phyloP scores from a whole-genome alignment of 2,113 vertebrate species.

The Anas platyrhynchos region DNA sequence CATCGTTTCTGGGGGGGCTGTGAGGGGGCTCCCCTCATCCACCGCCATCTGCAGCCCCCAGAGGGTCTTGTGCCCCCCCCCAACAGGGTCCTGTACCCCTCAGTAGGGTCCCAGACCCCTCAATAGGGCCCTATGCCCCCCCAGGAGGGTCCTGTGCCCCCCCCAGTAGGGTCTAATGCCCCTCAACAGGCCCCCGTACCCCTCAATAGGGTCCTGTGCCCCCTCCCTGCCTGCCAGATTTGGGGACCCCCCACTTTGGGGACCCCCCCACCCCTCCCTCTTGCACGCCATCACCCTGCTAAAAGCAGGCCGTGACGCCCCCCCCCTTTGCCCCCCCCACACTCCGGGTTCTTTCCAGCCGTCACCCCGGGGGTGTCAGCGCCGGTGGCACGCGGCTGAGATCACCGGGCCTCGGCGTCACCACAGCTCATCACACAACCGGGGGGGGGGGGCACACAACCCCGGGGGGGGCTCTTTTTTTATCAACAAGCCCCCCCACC shows the following conservation, averaged over 20 bases:
- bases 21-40: not conserved
- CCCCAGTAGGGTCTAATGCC: no score
- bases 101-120: no score
- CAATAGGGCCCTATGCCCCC: no score
- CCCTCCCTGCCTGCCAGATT: accelerated
- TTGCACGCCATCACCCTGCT: accelerated
- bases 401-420: accelerated
- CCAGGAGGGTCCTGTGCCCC: no score
- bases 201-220: no score
- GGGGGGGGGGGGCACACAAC: not conserved
- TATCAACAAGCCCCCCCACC: not conserved
- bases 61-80: accelerated
- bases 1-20: not conserved
- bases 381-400: not conserved
- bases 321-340: accelerated
- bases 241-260: not conserved
- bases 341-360: not conserved
- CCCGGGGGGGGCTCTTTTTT: no score
- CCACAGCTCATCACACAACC: accelerated
- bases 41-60: not conserved
- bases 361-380: accelerated
- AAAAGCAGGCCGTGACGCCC: not conserved
- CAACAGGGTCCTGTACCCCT: no score
- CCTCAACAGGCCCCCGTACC: no score
- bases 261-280: accelerated